Evolutionary conservation across 2,888 invertebrate genomes (phyloP), one percentile per base, ranked within the genome.

Genomic region (Zhuqinia jingwanae): DNA sequence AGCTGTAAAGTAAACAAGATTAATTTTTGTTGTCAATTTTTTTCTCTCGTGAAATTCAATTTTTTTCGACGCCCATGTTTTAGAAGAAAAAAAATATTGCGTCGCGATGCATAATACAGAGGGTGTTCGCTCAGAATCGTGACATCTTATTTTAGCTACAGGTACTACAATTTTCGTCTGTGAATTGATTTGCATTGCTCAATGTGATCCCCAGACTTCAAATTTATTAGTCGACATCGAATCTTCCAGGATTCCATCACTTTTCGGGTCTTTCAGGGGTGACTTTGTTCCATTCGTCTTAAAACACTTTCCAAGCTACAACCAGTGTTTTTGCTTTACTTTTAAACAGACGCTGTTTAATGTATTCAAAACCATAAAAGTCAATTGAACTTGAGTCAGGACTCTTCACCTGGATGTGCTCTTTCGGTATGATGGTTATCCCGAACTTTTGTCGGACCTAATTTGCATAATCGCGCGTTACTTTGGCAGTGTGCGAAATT

Each of bases 301-400:
- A 2, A 0, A 85, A 42, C 1, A 30, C 50, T 84, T 87, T 85
- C 78, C 87, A 81, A 11, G 84, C 20, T 0, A 77, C 84, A 0
- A 81, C 22, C 13, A 87, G 0, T 5, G 80, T 84, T n/a, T 15
- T 77, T 17, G 87, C 80, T 8, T 47, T 68, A 13, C 75, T 8
- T 8, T 47, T 8, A 25, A 73, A 77, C 15, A 88, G 77, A 5
- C 68, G 63, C 36, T 84, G 68, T 50, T 88, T 86, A 1, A 88
- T 45, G 63, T 47, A 87, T 1, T 87, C 88, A 56, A 87, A 88
- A 0, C 85, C 87, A 20, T 81, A 87, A 56, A 87, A 87, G 22
- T 87, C 87, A 84, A 87, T 80, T 0, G 81, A 81, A 15, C 77
- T 81, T 5, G 68, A n/a, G 25, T 87, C 87, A n/a, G 85, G 87